Evolutionary conservation across 2,888 invertebrate genomes (phyloP).

Genomic region (Willowsia nigromaculata): DNA sequence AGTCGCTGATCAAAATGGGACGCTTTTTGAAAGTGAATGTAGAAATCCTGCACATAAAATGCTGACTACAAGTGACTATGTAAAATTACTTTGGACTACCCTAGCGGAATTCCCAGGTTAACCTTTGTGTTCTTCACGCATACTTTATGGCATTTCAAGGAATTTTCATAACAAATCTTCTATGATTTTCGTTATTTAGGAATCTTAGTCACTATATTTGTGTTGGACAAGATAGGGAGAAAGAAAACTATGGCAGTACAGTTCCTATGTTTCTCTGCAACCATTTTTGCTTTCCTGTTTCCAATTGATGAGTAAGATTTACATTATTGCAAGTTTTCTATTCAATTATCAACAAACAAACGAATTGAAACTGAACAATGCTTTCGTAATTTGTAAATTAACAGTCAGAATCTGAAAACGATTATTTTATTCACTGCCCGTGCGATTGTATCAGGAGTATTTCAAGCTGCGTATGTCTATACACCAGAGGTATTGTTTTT

Average conservation of each 20-base stretch:
- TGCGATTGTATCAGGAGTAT: slow-evolving; percentile 95
- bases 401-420: slow-evolving; percentile 88
- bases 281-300: slow-evolving; percentile 80
- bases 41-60: slow-evolving; percentile 84
- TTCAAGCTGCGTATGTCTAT: slow-evolving; percentile 97
- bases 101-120: slow-evolving; percentile 96
- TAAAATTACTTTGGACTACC: slow-evolving; percentile 95
- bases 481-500: slow-evolving; percentile 88
- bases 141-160: not conserved
- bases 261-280: slow-evolving; percentile 89
- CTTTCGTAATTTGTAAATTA: slow-evolving; percentile 79
- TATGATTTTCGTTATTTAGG: slow-evolving; percentile 82
- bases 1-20: slow-evolving; percentile 43
- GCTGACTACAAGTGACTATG: slow-evolving; percentile 92
- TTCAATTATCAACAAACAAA: not conserved
- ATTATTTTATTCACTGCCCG: slow-evolving; percentile 92
- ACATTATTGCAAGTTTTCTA: not conserved
- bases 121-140: not conserved
- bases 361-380: not conserved
- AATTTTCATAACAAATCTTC: no score
- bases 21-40: slow-evolving; percentile 33
- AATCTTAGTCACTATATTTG: slow-evolving; percentile 92
- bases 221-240: slow-evolving; percentile 93
- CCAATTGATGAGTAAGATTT: slow-evolving; percentile 83
- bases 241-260: slow-evolving; percentile 97